Base-by-base conservation (phyloP, 2,113 vertebrate genomes). In the Gracilinanus agilis region DNA sequence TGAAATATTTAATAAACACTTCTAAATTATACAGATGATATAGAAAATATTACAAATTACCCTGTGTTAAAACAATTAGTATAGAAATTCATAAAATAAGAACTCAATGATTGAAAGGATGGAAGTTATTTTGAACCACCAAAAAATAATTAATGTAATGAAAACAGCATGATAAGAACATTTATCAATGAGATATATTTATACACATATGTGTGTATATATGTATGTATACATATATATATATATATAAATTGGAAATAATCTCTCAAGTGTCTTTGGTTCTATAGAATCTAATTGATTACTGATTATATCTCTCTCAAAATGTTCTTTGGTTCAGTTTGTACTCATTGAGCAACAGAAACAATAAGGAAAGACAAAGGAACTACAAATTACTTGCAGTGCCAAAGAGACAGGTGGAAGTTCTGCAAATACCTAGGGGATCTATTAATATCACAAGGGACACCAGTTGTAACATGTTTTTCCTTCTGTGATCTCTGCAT, bases 371-470 rank as follows among this genome's bases (percentile, higher is more conserved):
- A 95, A 90, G 24, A 94, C 2, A 91, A 94, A 94, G 19, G 24
- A 56, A 95, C 92, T 88, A 12, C 90, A 29, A 94, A 94, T 96
- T 93, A 27, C 1, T 83, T 90, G 67, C 44, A 88, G 24, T 90
- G 88, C 88, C 93, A 95, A 89, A n/a, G 24, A 54, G 44, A 92
- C 58, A 95, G 67, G 53, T 91, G 83, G 49, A 53, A 24, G 90
- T 90, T 96, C 94, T 95, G 8, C 91, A 94, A 91, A 44, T 93
- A 89, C 40, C 88, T 94, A 6, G 27, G 49, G 40, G 25, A 91
- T 54, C 56, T 96, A 94, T 95, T 94, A 96, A 67, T 90, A 96
- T 90, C 12, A 90, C 88, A 94, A 94, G 90, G n/a, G 44, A 93
- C 27, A 75, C 40, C 53, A 27, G 13, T 55, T 93, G 23, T 91